These are phyloP conservation scores for Danio jaintianensis DNA, from an alignment of 2,797 vertebrate genomes.

Conservation along the genomic window DNA sequence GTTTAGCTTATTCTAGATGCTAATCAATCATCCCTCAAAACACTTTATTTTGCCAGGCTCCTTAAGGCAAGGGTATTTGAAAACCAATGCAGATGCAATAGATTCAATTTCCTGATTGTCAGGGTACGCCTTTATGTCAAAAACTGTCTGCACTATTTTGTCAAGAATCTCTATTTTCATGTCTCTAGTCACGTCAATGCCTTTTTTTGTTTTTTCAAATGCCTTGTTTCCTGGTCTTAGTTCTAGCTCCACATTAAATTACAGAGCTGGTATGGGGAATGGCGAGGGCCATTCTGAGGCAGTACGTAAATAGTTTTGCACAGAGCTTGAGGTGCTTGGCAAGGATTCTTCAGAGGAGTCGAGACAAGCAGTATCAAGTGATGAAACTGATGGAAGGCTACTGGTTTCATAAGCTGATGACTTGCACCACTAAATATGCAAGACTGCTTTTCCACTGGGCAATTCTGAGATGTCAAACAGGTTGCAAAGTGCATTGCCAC, in stretches of 20 bases:
- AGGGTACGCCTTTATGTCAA: constrained; percentile 46
- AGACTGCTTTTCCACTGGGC: constrained; percentile 1
- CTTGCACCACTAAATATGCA: neutral
- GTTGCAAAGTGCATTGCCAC: neutral
- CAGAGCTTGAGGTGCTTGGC: neutral
- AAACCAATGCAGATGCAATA: constrained; percentile 35
- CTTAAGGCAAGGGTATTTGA: constrained; percentile 46
- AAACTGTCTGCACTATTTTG: constrained; percentile 41
- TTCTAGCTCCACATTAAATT: constrained; percentile 50
- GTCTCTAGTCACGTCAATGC: constrained; percentile 41
- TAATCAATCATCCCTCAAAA: constrained; percentile 46
- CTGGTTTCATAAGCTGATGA: neutral
- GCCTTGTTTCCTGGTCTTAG: constrained; percentile 42
- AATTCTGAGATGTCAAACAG: constrained; percentile 2
- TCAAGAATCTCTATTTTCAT: constrained; percentile 50
- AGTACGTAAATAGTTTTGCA: neutral
- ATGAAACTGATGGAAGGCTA: neutral
- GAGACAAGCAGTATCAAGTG: neutral
- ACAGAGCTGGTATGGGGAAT: constrained; percentile 29
- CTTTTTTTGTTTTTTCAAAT: constrained; percentile 43
- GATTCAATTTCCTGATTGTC: constrained; percentile 32
- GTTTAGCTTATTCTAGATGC: constrained; percentile 50
- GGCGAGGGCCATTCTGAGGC: neutral
- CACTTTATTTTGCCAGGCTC: constrained; percentile 19
- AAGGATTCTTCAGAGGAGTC: neutral